Base-by-base conservation (phyloP, 2,113 vertebrate genomes). In the Alexandromys fortis region DNA sequence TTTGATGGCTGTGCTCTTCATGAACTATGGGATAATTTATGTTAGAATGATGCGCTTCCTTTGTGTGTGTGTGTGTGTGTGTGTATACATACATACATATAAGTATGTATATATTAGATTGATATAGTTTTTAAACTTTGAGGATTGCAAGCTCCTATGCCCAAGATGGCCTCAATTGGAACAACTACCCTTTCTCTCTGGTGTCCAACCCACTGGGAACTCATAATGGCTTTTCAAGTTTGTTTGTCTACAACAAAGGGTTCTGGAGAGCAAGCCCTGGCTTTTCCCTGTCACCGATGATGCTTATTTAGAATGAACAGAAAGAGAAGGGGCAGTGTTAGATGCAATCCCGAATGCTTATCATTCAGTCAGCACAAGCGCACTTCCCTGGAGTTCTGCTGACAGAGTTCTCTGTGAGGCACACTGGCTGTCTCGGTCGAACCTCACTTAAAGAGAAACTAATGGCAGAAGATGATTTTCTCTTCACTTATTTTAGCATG, bases 391-490 rank as follows among this genome's bases (percentile, higher is more conserved):
- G 47, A 94, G 83, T 45, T 97, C 42, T 95, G 91, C 76, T 55
- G 82, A 83, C 1, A 79, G 8, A 70, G 58, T n/a, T 75, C 42
- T 21, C 26, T 94, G 89, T 33, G 9, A 87, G 52, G 38, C 82
- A 70, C 45, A 52, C 33, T 7, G 86, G 65, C 33, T 94, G 94
- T 96, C 77, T 58, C 6, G 94, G 52, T 72, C 47, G 30, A 94
- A 3, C 79, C 35, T 97, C 58, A 97, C 85, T 97, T 97, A 79
- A 90, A 79, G 19, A 98, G 5, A 96, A 95, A 16, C 5, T 96
- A 94, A 58, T 6, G 96, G 81, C 21, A 97, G 28, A 19, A 21
- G 21, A 26, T 89, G 35, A 61, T 97, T 97, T 93, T 88, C 89
- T 22, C 30, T 22, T 47, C 33, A 45, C 42, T 63, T 33, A 33